phyloP scores from a whole-genome alignment of 2,113 vertebrate species.

The Melospiza georgiana region DNA sequence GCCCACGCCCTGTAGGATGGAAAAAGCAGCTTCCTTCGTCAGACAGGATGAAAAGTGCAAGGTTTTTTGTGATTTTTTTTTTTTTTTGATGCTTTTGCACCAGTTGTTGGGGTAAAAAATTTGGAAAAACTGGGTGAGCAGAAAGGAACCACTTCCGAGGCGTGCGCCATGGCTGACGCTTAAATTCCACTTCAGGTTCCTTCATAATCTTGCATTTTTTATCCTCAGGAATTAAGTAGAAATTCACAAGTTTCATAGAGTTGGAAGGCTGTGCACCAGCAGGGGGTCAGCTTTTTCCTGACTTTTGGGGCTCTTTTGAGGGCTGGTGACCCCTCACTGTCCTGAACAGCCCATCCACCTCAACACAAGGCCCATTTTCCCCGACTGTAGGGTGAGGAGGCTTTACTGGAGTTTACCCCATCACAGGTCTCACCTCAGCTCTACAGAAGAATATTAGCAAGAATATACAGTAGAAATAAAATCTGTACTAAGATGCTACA shows the following conservation, averaged over 20 bases:
- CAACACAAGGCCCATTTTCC: background rate
- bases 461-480: background rate
- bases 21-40: background rate
- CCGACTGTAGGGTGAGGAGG: background rate
- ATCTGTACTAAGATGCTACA: background rate
- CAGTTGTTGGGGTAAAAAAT: accelerated
- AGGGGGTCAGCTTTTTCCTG: background rate
- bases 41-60: background rate
- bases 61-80: background rate
- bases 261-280: background rate
- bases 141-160: accelerated
- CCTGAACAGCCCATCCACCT: background rate
- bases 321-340: background rate
- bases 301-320: background rate
- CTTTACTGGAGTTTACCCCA: background rate
- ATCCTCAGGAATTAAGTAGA: background rate
- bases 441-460: background rate
- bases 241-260: background rate
- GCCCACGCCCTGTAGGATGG: accelerated
- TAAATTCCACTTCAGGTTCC: background rate
- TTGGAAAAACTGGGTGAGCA: accelerated
- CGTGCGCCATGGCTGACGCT: accelerated
- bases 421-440: background rate
- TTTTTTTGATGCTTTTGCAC: background rate
- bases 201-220: accelerated